Conservation (phyloP, 2,113 vertebrate genomes). For the Engystomops pustulosus region DNA sequence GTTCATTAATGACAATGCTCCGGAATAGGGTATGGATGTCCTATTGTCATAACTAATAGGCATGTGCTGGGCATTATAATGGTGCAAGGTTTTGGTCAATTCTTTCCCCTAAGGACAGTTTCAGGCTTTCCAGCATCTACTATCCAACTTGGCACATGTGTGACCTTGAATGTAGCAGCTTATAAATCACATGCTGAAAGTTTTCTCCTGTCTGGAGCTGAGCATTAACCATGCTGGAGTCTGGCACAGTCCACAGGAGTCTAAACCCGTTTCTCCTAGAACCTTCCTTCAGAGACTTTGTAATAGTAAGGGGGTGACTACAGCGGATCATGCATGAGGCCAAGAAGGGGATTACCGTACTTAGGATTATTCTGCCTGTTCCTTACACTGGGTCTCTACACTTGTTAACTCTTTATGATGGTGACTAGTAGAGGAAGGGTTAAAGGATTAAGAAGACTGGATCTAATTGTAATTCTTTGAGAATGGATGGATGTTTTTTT, state of each 20-base stretch:
- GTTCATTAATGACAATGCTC: no score
- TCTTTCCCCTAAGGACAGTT: no score
- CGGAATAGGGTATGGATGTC: no score
- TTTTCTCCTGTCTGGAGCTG: constrained; percentile 2
- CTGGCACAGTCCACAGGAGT: not conserved
- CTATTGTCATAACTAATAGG: no score
- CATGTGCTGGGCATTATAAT: no score
- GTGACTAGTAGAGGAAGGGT: not conserved
- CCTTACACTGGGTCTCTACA: not conserved
- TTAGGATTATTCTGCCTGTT: constrained; percentile 1
- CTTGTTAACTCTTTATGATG: not conserved
- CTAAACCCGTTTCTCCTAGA: not conserved
- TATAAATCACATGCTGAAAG: constrained; percentile 15
- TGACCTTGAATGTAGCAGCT: constrained; percentile 27
- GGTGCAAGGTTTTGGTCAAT: no score
- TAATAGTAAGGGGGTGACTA: not conserved
- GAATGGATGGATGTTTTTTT: no score
- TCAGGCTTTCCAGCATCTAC: no score
- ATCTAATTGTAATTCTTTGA: no score
- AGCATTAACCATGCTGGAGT: not conserved
- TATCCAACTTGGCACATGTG: not conserved
- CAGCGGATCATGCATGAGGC: not conserved
- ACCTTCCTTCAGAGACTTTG: not conserved
- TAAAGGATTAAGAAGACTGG: not conserved
- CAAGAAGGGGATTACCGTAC: not conserved